Conservation (phyloP, 2,113 vertebrate genomes). For the Callipepla squamata region DNA sequence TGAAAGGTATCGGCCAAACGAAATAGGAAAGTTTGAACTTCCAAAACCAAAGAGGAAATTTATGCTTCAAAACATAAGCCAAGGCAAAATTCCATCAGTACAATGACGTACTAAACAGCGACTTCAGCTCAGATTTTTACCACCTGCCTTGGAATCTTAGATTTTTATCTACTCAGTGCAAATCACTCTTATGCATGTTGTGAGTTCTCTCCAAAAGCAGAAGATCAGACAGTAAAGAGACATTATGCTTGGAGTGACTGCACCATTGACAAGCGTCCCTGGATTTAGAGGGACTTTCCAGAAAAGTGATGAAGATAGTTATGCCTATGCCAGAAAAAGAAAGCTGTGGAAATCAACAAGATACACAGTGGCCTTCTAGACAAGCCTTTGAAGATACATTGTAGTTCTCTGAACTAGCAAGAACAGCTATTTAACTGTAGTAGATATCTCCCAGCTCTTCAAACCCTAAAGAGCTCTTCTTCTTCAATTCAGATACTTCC, state of each 20-base stretch:
- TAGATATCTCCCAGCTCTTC: neutral
- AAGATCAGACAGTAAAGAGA: neutral
- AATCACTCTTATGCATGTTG: neutral
- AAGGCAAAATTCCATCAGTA: slow-evolving; percentile 6
- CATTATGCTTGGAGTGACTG: neutral
- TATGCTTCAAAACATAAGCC: slow-evolving; percentile 17
- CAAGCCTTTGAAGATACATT: neutral
- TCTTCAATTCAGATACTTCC: neutral
- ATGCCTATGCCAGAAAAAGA: neutral
- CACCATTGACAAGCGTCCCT: neutral
- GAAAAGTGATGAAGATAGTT: neutral
- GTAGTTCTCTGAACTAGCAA: neutral
- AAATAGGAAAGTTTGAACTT: slow-evolving; percentile 22
- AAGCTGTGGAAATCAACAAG: neutral
- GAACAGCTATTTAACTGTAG: neutral
- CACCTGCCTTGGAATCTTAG: neutral
- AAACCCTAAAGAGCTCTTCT: neutral
- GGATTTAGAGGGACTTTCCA: slow-evolving; percentile 13
- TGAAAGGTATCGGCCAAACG: slow-evolving; percentile 21
- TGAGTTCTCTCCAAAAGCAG: neutral
- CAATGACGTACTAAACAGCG: neutral
- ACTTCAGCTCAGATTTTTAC: neutral
- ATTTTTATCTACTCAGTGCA: neutral
- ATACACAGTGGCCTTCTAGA: neutral
- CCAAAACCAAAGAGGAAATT: slow-evolving; percentile 21